Evolutionary conservation across 2,888 invertebrate genomes (phyloP).

Genomic region (Julus scandinavius): DNA sequence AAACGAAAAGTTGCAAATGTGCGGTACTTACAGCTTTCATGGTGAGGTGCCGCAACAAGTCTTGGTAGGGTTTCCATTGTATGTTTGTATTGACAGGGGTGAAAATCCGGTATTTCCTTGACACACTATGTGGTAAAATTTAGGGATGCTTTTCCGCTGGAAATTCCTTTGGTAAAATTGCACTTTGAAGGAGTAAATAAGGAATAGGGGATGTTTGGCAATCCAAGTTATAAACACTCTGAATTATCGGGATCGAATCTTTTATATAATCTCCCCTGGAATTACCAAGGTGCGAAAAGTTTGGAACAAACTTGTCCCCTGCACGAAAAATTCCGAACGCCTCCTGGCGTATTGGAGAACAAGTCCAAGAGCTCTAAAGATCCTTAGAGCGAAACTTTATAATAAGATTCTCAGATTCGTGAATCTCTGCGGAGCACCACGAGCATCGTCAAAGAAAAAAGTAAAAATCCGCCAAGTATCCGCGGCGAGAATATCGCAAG

Average conservation of each 20-base stretch:
- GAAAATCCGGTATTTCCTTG: too few species aligned
- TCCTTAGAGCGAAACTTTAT: too few species aligned
- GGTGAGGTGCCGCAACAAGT: neutral
- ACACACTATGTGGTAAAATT: too few species aligned
- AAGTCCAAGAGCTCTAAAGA: too few species aligned
- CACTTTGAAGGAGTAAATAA: neutral
- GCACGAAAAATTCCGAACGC: too few species aligned
- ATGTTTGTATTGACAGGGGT: neutral
- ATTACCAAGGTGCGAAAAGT: too few species aligned
- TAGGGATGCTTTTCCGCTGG: neutral
- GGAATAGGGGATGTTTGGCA: neutral
- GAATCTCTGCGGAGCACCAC: neutral
- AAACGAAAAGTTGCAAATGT: too few species aligned
- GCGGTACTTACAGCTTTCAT: slow-evolving; percentile 2
- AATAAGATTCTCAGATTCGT: too few species aligned
- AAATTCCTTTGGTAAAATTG: neutral
- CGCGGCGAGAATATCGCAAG: neutral
- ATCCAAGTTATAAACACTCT: neutral
- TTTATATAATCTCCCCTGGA: too few species aligned
- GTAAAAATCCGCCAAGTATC: neutral
- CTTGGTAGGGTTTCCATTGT: neutral
- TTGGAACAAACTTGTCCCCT: too few species aligned
- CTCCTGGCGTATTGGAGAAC: too few species aligned
- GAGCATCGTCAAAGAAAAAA: neutral
- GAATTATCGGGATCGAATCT: too few species aligned